Evolutionary conservation across 1,140 invertebrate genomes (phyloP).

Genomic region (Achroia grisella): DNA sequence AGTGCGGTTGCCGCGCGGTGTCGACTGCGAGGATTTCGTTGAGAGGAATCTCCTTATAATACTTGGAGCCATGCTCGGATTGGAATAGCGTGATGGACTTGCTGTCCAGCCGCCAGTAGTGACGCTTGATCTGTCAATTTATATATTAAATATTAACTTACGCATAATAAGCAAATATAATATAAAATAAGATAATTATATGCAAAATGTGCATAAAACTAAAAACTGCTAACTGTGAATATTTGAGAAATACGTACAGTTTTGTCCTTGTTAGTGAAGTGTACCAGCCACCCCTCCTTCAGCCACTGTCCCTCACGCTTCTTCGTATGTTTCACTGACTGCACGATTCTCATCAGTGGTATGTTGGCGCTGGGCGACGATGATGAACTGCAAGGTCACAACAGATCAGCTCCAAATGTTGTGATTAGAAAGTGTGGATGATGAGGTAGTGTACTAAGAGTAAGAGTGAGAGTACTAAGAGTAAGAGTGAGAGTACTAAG

Average conservation of each 20-base stretch:
- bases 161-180: too few species aligned
- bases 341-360: conserved; percentile 98
- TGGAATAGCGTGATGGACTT: conserved; percentile 96
- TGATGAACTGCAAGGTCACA: conserved; percentile 41
- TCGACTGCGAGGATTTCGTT: conserved; percentile 90
- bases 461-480: too few species aligned
- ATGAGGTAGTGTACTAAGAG: too few species aligned
- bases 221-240: too few species aligned
- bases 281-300: conserved; percentile 98
- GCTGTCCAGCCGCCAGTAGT: conserved; percentile 98
- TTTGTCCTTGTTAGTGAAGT: conserved; percentile 92
- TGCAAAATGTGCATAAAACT: too few species aligned
- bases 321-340: conserved; percentile 98
- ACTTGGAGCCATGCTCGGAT: conserved; percentile 89
- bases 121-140: conserved; percentile 89
- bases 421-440: neutral
- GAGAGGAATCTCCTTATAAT: conserved; percentile 96
- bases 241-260: conserved; percentile 72
- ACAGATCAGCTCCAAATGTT: conserved; percentile 15
- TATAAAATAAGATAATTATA: too few species aligned
- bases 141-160: too few species aligned
- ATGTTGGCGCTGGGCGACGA: conserved; percentile 96
- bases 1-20: conserved; percentile 79
- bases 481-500: too few species aligned
- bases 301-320: conserved; percentile 88